Conservation (phyloP, 64 coral and sea anemone species). For the Catalaphyllia jardinei region DNA sequence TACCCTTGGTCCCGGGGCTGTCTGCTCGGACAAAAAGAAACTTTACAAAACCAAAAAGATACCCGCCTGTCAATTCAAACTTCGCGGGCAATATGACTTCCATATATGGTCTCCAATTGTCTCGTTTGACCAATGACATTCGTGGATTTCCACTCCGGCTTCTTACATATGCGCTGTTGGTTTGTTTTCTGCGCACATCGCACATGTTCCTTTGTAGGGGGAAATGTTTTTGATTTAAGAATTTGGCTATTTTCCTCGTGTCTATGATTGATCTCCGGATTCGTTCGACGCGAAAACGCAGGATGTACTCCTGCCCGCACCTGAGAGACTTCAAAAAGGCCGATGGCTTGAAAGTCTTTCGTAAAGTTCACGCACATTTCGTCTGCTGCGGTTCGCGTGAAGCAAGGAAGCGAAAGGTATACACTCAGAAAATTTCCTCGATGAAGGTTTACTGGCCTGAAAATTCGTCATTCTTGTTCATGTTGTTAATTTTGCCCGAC, state of each 20-base stretch:
- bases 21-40: too few species aligned
- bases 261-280: conserved; percentile 45
- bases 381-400: conserved; percentile 84
- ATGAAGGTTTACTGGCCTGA: not conserved
- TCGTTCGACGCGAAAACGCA: conserved; percentile 40
- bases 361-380: conserved; percentile 87
- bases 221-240: conserved; percentile 41
- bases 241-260: not conserved
- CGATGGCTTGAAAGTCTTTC: conserved; percentile 83
- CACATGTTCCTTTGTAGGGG: conserved; percentile 73
- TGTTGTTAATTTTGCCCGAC: conserved; percentile 34
- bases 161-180: conserved; percentile 21
- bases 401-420: conserved; percentile 94
- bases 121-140: conserved; percentile 60
- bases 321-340: conserved; percentile 89
- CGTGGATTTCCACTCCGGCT: conserved; percentile 20
- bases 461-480: not conserved
- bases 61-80: conserved; percentile 42
- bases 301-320: conserved; percentile 59
- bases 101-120: conserved; percentile 78
- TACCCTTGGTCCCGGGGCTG: too few species aligned
- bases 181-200: conserved; percentile 60
- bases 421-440: conserved; percentile 37
- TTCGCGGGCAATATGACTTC: conserved; percentile 68
- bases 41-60: not conserved